Conservation (phyloP, 2,797 vertebrate genomes). For the Amniataba percoides region DNA sequence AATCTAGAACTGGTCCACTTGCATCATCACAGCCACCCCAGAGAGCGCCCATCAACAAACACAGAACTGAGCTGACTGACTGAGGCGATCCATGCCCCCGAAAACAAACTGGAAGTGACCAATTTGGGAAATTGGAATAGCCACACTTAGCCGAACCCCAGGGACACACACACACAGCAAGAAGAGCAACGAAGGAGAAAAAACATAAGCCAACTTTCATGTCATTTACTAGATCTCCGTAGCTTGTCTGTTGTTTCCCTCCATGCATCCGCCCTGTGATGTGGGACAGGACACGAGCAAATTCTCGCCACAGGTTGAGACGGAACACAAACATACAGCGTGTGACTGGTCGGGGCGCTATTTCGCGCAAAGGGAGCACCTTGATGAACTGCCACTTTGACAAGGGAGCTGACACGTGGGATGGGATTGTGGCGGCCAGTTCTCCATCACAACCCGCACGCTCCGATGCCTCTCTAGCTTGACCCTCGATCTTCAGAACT, state of each 20-base stretch:
- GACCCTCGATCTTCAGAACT: slow-evolving; percentile 37
- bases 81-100: slow-evolving; percentile 52
- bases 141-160: slow-evolving; percentile 55
- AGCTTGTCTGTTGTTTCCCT: slow-evolving; percentile 63
- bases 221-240: slow-evolving; percentile 71
- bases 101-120: slow-evolving; percentile 55
- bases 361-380: slow-evolving; percentile 39
- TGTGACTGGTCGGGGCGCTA: slow-evolving; percentile 29
- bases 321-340: slow-evolving; percentile 2
- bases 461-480: slow-evolving; percentile 10
- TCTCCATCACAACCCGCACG: slow-evolving; percentile 8
- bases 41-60: slow-evolving; percentile 76
- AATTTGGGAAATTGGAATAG: slow-evolving; percentile 52
- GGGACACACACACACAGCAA: slow-evolving; percentile 48
- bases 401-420: slow-evolving; percentile 32
- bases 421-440: slow-evolving; percentile 17
- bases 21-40: slow-evolving; percentile 78
- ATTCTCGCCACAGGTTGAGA: slow-evolving; percentile 54
- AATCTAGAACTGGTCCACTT: slow-evolving; percentile 76
- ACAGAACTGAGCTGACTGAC: slow-evolving; percentile 58
- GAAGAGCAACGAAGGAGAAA: slow-evolving; percentile 62
- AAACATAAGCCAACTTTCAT: slow-evolving; percentile 59
- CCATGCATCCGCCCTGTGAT: slow-evolving; percentile 48
- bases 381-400: slow-evolving; percentile 13
- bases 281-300: slow-evolving; percentile 50